phyloP scores from a whole-genome alignment of 2,113 vertebrate genomes.

The Eudyptes chrysolophus region DNA sequence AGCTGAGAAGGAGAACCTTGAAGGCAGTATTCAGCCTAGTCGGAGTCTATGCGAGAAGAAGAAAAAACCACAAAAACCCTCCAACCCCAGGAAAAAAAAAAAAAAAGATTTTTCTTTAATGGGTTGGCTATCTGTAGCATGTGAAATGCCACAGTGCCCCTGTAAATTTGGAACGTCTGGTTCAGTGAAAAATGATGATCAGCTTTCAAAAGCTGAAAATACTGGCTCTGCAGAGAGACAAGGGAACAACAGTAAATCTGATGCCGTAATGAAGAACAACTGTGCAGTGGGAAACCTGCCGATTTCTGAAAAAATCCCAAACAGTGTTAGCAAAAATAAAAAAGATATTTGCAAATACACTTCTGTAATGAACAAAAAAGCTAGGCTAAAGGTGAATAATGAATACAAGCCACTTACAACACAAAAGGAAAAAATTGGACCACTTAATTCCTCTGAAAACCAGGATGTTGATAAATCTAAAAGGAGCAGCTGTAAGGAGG shows the following conservation, averaged over 20 bases:
- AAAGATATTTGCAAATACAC: not conserved
- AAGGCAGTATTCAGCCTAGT: not conserved
- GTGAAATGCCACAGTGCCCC: not conserved
- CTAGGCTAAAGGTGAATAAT: not conserved
- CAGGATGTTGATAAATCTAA: not conserved
- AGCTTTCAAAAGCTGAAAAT: not conserved
- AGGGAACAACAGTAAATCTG: not conserved
- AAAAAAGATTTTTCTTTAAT: conserved; percentile 4
- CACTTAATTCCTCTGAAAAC: not conserved
- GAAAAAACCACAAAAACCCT: not conserved
- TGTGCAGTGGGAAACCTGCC: not conserved
- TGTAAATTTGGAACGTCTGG: not conserved
- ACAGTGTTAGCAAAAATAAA: not conserved
- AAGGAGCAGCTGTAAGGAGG: not conserved
- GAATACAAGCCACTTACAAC: not conserved
- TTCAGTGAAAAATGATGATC: not conserved
- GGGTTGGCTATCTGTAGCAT: not conserved
- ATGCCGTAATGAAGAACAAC: not conserved
- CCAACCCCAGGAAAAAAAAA: not conserved
- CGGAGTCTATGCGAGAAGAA: not conserved
- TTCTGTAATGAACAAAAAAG: not conserved
- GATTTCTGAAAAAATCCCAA: not conserved
- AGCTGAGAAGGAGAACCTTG: not conserved
- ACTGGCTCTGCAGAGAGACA: not conserved
- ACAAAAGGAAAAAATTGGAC: not conserved